These are phyloP conservation scores for Syrmaticus mikado DNA, from an alignment of 2,113 vertebrate genomes.

Conservation along the genomic window DNA sequence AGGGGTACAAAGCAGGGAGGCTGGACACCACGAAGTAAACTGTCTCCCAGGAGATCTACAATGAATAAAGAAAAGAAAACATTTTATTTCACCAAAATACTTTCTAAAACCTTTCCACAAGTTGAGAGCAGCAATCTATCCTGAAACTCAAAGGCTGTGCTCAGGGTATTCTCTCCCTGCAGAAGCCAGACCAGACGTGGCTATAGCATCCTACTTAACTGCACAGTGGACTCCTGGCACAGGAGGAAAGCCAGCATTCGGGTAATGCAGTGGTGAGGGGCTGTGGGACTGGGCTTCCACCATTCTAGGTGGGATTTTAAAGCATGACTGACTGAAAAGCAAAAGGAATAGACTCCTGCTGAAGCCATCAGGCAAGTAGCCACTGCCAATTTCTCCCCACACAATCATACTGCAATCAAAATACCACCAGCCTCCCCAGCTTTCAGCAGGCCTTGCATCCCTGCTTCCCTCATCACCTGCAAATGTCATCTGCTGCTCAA, in stretches of 20 bases:
- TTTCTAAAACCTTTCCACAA: not conserved
- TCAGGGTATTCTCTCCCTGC: not conserved
- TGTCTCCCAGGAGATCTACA: not conserved
- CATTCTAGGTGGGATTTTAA: not conserved
- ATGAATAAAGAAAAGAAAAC: not conserved
- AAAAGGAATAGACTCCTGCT: not conserved
- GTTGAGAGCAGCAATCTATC: not conserved
- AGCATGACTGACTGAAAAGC: not conserved
- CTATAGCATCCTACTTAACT: not conserved
- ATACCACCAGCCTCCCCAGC: not conserved
- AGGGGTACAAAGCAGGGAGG: not conserved
- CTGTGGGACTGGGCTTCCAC: not conserved
- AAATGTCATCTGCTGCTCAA: constrained; percentile 28
- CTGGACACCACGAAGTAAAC: not conserved
- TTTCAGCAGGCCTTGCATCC: not conserved
- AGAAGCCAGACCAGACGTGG: not conserved
- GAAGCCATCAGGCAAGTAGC: constrained; percentile 19
- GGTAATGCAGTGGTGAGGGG: not conserved
- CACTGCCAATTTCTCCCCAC: constrained; percentile 1
- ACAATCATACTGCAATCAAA: not conserved
- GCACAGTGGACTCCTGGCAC: not conserved
- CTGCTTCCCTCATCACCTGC: not conserved
- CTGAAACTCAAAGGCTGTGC: not conserved
- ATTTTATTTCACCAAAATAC: not conserved
- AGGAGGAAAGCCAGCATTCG: not conserved